phyloP scores from a whole-genome alignment of 2,797 vertebrate species.

The Pteronotus mesoamericanus region DNA sequence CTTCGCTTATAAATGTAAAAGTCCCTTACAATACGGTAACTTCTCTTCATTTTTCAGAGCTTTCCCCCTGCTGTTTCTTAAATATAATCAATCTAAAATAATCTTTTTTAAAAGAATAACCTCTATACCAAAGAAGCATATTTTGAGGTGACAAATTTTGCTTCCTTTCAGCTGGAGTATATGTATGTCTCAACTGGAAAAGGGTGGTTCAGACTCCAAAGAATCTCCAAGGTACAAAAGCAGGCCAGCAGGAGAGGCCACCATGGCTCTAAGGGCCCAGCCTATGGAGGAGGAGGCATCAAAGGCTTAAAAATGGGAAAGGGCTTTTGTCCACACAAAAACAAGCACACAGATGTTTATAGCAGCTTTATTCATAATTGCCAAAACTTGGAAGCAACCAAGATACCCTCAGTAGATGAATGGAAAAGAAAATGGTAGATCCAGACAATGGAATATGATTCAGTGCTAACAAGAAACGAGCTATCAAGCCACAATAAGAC shows the following conservation, averaged over 20 bases:
- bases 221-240: background rate
- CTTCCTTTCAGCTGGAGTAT: background rate
- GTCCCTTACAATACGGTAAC: background rate
- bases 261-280: background rate
- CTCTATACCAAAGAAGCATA: background rate
- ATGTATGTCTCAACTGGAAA: background rate
- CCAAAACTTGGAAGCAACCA: background rate
- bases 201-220: background rate
- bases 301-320: conserved; percentile 1
- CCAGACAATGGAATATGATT: background rate
- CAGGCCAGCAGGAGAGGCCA: background rate
- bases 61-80: background rate
- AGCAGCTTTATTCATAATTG: background rate
- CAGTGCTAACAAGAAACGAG: background rate
- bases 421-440: background rate
- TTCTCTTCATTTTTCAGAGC: background rate
- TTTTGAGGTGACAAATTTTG: background rate
- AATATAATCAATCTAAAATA: background rate
- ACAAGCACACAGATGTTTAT: background rate
- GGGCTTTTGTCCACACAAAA: background rate
- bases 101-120: background rate
- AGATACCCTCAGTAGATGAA: background rate
- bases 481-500: background rate
- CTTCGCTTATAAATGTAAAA: background rate
- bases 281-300: background rate